phyloP scores from a whole-genome alignment of 2,113 vertebrate species.

The Danionella cerebrum region DNA sequence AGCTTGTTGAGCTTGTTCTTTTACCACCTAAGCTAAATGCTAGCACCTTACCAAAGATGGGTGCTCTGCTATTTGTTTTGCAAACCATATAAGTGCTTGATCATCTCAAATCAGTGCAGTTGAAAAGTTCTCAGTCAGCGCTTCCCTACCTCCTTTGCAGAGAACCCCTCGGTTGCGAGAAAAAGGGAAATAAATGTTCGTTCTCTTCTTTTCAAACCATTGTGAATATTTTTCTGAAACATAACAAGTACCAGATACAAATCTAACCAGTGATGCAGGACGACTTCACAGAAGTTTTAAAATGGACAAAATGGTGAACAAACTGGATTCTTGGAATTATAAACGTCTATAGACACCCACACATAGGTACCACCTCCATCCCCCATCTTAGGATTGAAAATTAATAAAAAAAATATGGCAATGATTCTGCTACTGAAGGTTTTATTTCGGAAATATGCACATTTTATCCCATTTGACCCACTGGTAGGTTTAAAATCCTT shows the following conservation, averaged over 20 bases:
- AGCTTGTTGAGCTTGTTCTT: background rate
- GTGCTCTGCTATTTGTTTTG: background rate
- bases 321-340: background rate
- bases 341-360: background rate
- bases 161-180: too few species aligned
- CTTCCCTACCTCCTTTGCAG: too few species aligned
- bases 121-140: too few species aligned
- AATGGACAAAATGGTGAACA: background rate
- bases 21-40: background rate
- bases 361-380: background rate
- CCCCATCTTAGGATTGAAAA: background rate
- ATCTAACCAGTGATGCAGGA: background rate
- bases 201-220: too few species aligned
- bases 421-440: too few species aligned
- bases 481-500: too few species aligned
- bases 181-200: too few species aligned
- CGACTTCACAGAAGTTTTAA: background rate
- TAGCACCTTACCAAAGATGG: background rate
- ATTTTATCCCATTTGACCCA: background rate
- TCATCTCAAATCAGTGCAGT: too few species aligned
- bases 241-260: background rate
- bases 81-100: conserved; percentile 7
- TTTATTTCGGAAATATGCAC: background rate
- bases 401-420: background rate
- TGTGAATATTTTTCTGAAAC: too few species aligned